Conservation (phyloP, 2,888 invertebrate species). For the Heliconius hortense region DNA sequence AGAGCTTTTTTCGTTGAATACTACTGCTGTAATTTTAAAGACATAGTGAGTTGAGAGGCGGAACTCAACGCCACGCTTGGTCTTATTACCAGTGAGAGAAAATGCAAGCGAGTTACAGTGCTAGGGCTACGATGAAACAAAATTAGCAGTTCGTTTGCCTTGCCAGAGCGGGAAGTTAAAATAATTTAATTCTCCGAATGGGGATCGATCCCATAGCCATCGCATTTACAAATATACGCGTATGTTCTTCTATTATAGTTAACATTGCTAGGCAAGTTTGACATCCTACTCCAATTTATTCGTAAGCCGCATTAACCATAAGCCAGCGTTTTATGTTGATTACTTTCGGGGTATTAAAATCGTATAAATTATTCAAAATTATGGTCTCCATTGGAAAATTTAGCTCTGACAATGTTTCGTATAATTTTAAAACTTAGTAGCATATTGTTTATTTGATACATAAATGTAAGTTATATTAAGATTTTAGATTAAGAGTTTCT, state of each 20-base stretch:
- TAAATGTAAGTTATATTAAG: background rate
- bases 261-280: constrained; percentile 11
- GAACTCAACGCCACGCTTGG: background rate
- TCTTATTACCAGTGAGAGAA: background rate
- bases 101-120: too few species aligned
- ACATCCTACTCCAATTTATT: constrained; percentile 25
- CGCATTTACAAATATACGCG: background rate
- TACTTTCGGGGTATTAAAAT: constrained; percentile 23
- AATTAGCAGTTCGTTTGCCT: too few species aligned
- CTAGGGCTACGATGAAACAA: too few species aligned
- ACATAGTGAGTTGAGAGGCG: background rate
- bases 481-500: constrained; percentile 43
- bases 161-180: too few species aligned
- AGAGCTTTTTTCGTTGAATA: background rate
- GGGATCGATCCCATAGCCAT: background rate
- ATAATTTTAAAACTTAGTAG: constrained; percentile 14
- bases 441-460: constrained; percentile 6
- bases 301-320: constrained; percentile 20
- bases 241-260: constrained; percentile 11
- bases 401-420: constrained; percentile 16
- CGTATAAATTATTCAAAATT: constrained; percentile 24
- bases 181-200: too few species aligned
- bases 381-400: constrained; percentile 4
- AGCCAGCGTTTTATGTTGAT: constrained; percentile 28
- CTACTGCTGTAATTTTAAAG: background rate